These are phyloP conservation scores for Matsumyia berberina DNA, from an alignment of 2,888 invertebrate genomes.

Conservation along the genomic window DNA sequence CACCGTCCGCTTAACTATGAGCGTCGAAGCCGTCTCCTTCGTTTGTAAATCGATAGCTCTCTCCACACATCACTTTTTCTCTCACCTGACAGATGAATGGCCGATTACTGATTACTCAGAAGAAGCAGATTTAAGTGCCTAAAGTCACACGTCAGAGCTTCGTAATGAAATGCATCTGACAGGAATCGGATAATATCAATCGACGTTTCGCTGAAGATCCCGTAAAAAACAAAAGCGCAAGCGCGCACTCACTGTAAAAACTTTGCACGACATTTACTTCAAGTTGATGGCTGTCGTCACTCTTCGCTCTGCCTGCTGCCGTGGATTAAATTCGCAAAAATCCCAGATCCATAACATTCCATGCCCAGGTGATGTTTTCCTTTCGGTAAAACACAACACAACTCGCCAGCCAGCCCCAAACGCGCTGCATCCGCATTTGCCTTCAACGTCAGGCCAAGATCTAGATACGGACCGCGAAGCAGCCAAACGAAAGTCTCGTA, in stretches of 20 bases:
- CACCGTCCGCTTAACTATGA: too few relatives aligned
- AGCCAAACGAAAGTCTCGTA: slow-evolving; percentile 74
- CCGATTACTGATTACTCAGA: slow-evolving; percentile 12
- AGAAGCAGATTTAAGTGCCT: slow-evolving; percentile 33
- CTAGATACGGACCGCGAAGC: slow-evolving; percentile 65
- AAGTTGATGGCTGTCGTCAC: slow-evolving; percentile 64
- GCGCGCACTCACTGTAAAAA: slow-evolving; percentile 40
- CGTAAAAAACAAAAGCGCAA: slow-evolving; percentile 11
- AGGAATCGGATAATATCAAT: slow-evolving; percentile 67
- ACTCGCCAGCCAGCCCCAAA: slow-evolving; percentile 9
- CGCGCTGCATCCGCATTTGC: slow-evolving; percentile 71
- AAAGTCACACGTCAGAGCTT: slow-evolving; percentile 35
- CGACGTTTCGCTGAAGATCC: slow-evolving; percentile 33
- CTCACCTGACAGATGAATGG: slow-evolving; percentile 15
- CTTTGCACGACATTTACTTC: slow-evolving; percentile 68
- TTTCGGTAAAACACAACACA: slow-evolving; percentile 36
- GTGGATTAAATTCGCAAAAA: slow-evolving; percentile 9
- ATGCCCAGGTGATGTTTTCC: slow-evolving; percentile 35
- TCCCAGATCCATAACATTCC: slow-evolving; percentile 28
- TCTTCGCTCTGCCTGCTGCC: slow-evolving; percentile 14
- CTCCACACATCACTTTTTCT: not conserved
- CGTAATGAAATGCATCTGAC: slow-evolving; percentile 28
- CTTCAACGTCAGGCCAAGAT: slow-evolving; percentile 69
- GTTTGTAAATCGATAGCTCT: too few relatives aligned
- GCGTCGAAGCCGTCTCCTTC: too few relatives aligned